Base-by-base conservation (phyloP, 1,140 invertebrate genomes). In the Sitodiplosis mosellana region DNA sequence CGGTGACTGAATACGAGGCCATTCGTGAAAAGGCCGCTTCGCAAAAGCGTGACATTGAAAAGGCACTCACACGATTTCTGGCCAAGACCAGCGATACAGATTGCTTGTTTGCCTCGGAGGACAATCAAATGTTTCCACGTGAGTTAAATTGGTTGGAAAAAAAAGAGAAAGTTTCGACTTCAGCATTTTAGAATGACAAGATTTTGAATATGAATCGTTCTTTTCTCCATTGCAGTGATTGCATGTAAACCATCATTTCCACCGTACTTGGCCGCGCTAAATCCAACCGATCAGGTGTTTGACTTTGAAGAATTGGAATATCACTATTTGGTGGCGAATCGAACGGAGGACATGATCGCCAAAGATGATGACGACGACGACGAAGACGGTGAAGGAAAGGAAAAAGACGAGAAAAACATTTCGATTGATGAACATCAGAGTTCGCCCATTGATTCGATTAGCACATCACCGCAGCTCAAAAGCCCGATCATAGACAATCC, bases 1-100 rank as follows among this genome's bases (percentile, higher is more conserved):
- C 92, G 43, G 81, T 93, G 3, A 94, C 90, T 33, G 92, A 97
- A 64, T 97, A 97, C 68, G 90, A 95, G 73, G 82, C 89, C 2
- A 92, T 96, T 42, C 72, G 92, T 59, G 92, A 87, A 73, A 96
- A 89, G 70, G 84, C 87, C 22, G 90, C 91, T 0, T 76, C 74
- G 41, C 91, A 96, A 59, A 96, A 95, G 61, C 73, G 88, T 47
- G 91, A 97, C 63, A 81, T 93, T 33, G 91, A 97, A 69, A 77
- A 81, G 65, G 92, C 91, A 2, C 67, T 98, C 11, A 93, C 90
- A 6, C 84, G 87, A 57, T 96, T 94, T 68, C 77, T 94, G 45
- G 88, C 91, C 3, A 93, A 93, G 70, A 98, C 91, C 17, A 84
- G 84, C 49, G 80, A 87, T 52, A 92, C 86, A 1, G 86, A 94